Evolutionary conservation across 1,140 invertebrate species (phyloP), one percentile per base, ranked within the genome.

Genomic region (Micrasema longulum): DNA sequence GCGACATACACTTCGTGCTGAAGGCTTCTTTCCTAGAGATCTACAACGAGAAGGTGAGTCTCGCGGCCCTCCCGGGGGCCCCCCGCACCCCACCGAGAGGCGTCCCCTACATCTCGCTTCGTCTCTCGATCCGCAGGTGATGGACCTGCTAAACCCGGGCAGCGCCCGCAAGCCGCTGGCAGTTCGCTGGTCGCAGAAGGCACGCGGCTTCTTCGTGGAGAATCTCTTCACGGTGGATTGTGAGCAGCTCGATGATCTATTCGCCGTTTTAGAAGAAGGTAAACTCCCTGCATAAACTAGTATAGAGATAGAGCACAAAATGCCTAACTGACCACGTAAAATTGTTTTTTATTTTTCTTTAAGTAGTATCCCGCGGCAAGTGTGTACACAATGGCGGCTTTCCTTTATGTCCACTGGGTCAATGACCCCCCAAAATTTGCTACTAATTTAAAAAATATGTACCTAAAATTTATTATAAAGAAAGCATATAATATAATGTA

Each of bases 11-110:
- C 80, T 96, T 97, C 83, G 88, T 97, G 35, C 86, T 99, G 35
- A 96, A 96, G 81, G 93, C 97, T 65, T 97, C 95, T 74, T 96
- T 97, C 84, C 85, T 99, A 72, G 96, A 97, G 87, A 97, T 97
- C 67, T 97, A 97, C 82, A 97, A 97, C 80, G 96, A 97, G 87
- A 95, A 97, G 87, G 95, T 97, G 77, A 31, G 1, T 43, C 11
- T 2, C 41, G 2, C 41, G 41, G 41, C 41, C 2, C 41, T 5
- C 41, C 36, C 14, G 11, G 4, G 10, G 2, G 10, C 14, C 41
- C 41, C 12, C 14, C 41, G 11, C 41, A 43, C 41, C 14, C 41
- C 3, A 38, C 5, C 5, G 5, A 38, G 5, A 38, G 12, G 36
- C 12, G 12, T 5, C 12, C 41, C 14, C 3, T 11, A n/a, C 14